Evolutionary conservation across 2,888 invertebrate genomes (phyloP), one percentile per base, ranked within the genome.

Genomic region (Bibio marci): DNA sequence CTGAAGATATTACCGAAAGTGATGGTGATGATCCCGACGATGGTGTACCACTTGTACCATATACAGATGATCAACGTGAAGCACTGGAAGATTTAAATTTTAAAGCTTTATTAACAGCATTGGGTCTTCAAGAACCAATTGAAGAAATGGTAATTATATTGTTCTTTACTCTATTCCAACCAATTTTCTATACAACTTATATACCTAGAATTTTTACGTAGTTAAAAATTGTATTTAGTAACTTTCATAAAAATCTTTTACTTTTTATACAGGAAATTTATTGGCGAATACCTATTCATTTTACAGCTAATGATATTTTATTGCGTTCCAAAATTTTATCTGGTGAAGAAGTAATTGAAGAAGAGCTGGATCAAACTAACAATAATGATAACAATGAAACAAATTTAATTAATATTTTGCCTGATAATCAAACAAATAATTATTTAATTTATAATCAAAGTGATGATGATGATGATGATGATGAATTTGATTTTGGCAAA

Each of bases 191-290:
- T n/a, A n/a, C n/a, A n/a, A n/a, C n/a, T n/a, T n/a, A n/a, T n/a
- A n/a, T n/a, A n/a, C n/a, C n/a, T n/a, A n/a, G n/a, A n/a, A n/a
- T n/a, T n/a, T n/a, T n/a, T n/a, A n/a, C n/a, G n/a, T n/a, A n/a
- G n/a, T n/a, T n/a, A n/a, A n/a, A n/a, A n/a, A n/a, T n/a, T n/a
- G n/a, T n/a, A n/a, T n/a, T n/a, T n/a, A n/a, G n/a, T n/a, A n/a
- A n/a, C n/a, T n/a, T n/a, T n/a, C n/a, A n/a, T n/a, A n/a, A n/a
- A n/a, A n/a, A n/a, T n/a, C n/a, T n/a, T n/a, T n/a, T n/a, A n/a
- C n/a, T n/a, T n/a, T n/a, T n/a, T n/a, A n/a, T n/a, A n/a, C n/a
- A 83, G 76, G 88, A 90, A 68, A 67, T 65, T 43, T 88, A 85
- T 58, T 91, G 90, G 90, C 71, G 88, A 48, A 82, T 90, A 51